Base-by-base conservation (phyloP, 2,113 vertebrate genomes). In the Melanerpes formicivorus region DNA sequence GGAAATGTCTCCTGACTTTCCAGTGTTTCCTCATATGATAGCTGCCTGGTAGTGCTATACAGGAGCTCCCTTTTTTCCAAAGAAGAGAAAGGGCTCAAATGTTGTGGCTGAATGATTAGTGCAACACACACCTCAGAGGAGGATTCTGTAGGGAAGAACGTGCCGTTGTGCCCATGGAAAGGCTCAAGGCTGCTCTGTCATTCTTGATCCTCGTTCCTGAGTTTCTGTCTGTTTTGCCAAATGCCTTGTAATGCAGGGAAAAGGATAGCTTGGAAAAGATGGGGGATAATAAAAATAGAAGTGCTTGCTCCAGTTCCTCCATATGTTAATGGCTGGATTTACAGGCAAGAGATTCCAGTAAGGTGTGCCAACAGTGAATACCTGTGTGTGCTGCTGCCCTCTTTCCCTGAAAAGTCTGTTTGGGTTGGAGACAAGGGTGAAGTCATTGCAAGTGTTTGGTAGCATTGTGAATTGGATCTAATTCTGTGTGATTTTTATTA, bases 341-440 rank as follows among this genome's bases (percentile, higher is more conserved):
- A 86, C 52, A 72, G 63, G 82, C 58, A 27, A 40, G 55, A 81
- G 50, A 64, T 90, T 93, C 54, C 93, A 91, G 76, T 30, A 17
- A 87, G 81, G 66, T 94, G 82, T 85, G 95, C 94, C 94, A 95
- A 5, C 62, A 80, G 58, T 91, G 77, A 75, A 80, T 93, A 95
- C 96, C 91, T 94, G 94, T 79, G 34, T 48, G 40, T 85, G 84
- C 66, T 40, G 62, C 71, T 88, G 29, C 59, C 29, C 3, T 92
- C 82, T 88, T 92, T 78, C 80, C 80, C 32, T 83, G 80, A 91
- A 89, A 82, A 85, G 79, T 14, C 82, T 75, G 21, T 91, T 90
- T 96, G 93, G 82, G 87, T 88, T 93, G 44, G 92, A 92, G 90
- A 93, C 77, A 70, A 72, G 59, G 76, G 55, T 93, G 85, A 96